Conservation (phyloP, 2,113 vertebrate species). For the Danionella cerebrum region DNA sequence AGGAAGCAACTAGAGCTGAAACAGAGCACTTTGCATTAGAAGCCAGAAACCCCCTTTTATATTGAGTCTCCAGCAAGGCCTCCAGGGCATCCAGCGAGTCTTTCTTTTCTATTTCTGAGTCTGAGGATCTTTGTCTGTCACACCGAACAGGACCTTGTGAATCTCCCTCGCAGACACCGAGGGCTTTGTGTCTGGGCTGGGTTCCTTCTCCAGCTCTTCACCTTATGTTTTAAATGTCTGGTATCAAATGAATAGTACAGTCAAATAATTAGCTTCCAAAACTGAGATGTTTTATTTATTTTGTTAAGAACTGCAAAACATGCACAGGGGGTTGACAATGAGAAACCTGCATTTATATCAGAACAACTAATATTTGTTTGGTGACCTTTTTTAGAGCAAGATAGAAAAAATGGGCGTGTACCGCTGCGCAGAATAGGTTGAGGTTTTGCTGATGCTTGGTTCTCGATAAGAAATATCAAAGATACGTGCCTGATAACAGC, state of each 20-base stretch:
- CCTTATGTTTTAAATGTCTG: background rate
- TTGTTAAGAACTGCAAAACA: too few species aligned
- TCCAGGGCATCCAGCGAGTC: background rate
- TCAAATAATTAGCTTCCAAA: too few species aligned
- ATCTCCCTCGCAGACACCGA: background rate
- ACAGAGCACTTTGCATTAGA: background rate
- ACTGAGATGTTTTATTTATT: too few species aligned
- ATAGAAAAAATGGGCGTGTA: too few species aligned
- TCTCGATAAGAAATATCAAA: too few species aligned
- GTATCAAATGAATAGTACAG: background rate
- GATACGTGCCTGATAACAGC: too few species aligned
- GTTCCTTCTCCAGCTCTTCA: background rate
- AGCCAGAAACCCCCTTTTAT: background rate
- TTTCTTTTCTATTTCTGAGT: background rate
- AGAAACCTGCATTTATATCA: too few species aligned
- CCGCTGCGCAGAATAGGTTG: too few species aligned
- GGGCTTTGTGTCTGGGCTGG: background rate
- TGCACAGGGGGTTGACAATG: too few species aligned
- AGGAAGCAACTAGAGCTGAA: slow-evolving; percentile 19
- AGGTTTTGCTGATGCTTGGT: too few species aligned
- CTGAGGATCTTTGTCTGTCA: slow-evolving; percentile 16
- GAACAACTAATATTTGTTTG: too few species aligned
- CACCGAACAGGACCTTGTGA: background rate
- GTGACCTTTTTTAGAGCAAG: too few species aligned
- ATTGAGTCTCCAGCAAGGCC: background rate